Conservation (phyloP, 2,888 invertebrate species). For the Torymus aiolomorphi region DNA sequence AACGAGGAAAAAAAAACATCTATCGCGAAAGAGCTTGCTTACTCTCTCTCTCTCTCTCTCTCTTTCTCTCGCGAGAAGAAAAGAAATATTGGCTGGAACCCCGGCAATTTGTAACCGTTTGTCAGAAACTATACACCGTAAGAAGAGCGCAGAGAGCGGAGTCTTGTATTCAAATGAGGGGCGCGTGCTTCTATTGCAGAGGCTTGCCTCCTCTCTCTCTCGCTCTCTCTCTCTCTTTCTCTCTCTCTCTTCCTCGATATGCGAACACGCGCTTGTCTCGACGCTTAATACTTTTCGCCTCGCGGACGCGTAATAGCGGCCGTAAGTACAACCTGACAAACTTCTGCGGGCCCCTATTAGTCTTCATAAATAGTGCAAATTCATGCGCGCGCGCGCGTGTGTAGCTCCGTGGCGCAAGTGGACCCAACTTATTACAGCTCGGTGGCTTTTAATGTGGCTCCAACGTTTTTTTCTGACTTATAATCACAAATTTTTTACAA, state of each 20-base stretch:
- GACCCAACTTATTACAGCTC: constrained; percentile 33
- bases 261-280: constrained; percentile 2
- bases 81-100: constrained; percentile 28
- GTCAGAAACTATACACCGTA: constrained; percentile 70
- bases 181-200: constrained; percentile 29
- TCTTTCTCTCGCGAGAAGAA: background rate
- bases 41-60: too few relatives aligned
- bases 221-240: background rate
- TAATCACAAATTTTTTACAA: too few relatives aligned
- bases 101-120: constrained; percentile 74
- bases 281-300: constrained; percentile 1
- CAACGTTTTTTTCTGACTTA: too few relatives aligned
- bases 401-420: background rate
- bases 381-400: background rate
- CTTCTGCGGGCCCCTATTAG: constrained; percentile 36
- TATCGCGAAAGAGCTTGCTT: too few relatives aligned
- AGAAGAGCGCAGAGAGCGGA: constrained; percentile 62
- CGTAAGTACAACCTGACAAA: constrained; percentile 50
- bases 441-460: too few relatives aligned
- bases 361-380: constrained; percentile 40
- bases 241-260: background rate
- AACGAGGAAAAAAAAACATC: too few relatives aligned
- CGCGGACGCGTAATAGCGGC: background rate
- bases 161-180: constrained; percentile 50
- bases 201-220: background rate